phyloP scores from a whole-genome alignment of 2,797 vertebrate species.

The Sebastiscus tertius region DNA sequence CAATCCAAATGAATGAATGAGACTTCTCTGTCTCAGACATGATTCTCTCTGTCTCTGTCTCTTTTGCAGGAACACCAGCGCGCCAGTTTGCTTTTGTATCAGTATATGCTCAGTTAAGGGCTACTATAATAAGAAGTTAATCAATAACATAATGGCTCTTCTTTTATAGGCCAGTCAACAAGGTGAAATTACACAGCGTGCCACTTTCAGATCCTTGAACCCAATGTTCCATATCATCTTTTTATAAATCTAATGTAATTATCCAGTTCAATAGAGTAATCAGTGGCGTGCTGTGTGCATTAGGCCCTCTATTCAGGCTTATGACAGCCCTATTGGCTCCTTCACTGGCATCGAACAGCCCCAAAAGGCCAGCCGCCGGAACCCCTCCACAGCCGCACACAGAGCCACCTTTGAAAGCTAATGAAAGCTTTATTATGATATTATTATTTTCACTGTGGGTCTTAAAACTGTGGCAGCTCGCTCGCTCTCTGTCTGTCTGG shows the following conservation, averaged over 20 bases:
- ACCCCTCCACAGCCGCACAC: constrained; percentile 67
- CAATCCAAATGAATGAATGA: neutral
- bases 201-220: constrained; percentile 37
- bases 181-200: constrained; percentile 37
- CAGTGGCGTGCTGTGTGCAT: constrained; percentile 57
- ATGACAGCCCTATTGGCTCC: constrained; percentile 58
- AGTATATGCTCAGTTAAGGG: neutral
- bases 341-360: constrained; percentile 53
- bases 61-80: neutral
- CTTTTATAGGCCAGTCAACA: constrained; percentile 26
- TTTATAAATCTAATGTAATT: constrained; percentile 62
- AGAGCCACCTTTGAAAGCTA: constrained; percentile 76
- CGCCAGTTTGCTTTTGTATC: neutral
- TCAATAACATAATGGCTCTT: constrained; percentile 1
- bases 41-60: neutral
- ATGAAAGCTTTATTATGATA: constrained; percentile 79
- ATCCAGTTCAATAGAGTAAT: constrained; percentile 66
- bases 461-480: constrained; percentile 38
- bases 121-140: constrained; percentile 1
- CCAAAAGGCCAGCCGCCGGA: constrained; percentile 60
- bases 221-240: constrained; percentile 41
- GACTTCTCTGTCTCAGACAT: neutral
- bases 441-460: constrained; percentile 67
- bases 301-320: constrained; percentile 47
- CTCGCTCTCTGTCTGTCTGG: constrained; percentile 12